phyloP scores from a whole-genome alignment of 2,888 invertebrate species.

The Ellobium chinense region DNA sequence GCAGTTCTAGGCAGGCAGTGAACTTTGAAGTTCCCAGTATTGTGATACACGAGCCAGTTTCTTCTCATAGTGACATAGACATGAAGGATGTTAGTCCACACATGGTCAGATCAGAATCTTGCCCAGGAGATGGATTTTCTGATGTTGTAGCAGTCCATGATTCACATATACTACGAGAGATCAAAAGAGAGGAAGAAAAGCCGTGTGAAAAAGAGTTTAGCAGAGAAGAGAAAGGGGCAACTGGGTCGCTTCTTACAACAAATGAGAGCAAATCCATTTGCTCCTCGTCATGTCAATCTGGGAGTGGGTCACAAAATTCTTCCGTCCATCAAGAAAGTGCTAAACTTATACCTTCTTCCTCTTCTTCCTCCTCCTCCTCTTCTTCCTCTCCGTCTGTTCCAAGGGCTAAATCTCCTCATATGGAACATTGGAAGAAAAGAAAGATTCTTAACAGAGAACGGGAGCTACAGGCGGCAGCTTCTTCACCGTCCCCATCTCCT shows the following conservation, averaged over 20 bases:
- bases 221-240: neutral
- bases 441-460: conserved; percentile 1
- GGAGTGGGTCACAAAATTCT: neutral
- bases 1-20: neutral
- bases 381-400: neutral
- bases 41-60: neutral
- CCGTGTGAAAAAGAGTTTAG: neutral
- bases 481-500: neutral
- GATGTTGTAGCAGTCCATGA: too few relatives aligned
- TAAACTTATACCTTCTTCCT: neutral
- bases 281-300: neutral
- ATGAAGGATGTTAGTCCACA: too few relatives aligned
- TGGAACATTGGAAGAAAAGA: conserved; percentile 31
- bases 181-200: too few relatives aligned
- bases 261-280: neutral
- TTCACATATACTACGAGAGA: too few relatives aligned
- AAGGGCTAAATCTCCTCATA: neutral
- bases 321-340: neutral
- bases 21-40: neutral
- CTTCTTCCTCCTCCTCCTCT: neutral
- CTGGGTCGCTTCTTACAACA: neutral
- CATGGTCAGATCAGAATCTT: too few relatives aligned
- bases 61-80: too few relatives aligned
- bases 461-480: neutral
- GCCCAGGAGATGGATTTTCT: too few relatives aligned